Percentiles rank a stretch among this genome's conserved stretches.
Conservation (phyloP, 2,888 invertebrate species). For the Latheticus oryzae region DNA sequence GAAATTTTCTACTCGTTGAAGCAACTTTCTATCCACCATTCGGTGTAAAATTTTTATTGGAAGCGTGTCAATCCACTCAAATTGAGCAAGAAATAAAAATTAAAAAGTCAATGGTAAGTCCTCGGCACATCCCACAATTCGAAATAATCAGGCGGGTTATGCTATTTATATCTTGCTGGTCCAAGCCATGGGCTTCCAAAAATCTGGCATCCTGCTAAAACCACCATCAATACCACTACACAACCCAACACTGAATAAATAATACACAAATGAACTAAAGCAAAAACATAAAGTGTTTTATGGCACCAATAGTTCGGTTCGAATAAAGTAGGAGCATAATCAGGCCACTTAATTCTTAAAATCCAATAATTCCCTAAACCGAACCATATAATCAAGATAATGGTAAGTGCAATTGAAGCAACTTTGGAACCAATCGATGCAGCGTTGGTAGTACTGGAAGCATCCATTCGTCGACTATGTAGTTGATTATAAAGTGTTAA, state of each 20-base stretch:
- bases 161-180: constrained; percentile 75
- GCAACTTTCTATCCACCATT: constrained; percentile 10
- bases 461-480: constrained; percentile 68
- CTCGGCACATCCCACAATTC: constrained; percentile 63
- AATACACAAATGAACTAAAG: constrained; percentile 78
- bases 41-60: neutral
- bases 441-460: constrained; percentile 64
- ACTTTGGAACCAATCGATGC: constrained; percentile 71
- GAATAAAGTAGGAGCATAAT: constrained; percentile 77
- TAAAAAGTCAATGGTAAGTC: constrained; percentile 56
- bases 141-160: constrained; percentile 62
- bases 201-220: constrained; percentile 76
- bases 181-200: constrained; percentile 79
- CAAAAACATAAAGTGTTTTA: constrained; percentile 80
- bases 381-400: constrained; percentile 81
- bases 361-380: constrained; percentile 85
- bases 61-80: neutral
- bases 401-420: constrained; percentile 75
- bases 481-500: constrained; percentile 77
- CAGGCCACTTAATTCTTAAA: constrained; percentile 80
- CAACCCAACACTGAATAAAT: constrained; percentile 74
- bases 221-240: constrained; percentile 70
- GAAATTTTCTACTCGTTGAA: constrained; percentile 29
- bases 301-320: constrained; percentile 86
- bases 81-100: constrained; percentile 5